Percentiles rank a stretch among this genome's conserved stretches.
These are phyloP conservation scores for Fissipunctia ypsillon DNA, from an alignment of 2,888 invertebrate species.

Conservation along the genomic window DNA sequence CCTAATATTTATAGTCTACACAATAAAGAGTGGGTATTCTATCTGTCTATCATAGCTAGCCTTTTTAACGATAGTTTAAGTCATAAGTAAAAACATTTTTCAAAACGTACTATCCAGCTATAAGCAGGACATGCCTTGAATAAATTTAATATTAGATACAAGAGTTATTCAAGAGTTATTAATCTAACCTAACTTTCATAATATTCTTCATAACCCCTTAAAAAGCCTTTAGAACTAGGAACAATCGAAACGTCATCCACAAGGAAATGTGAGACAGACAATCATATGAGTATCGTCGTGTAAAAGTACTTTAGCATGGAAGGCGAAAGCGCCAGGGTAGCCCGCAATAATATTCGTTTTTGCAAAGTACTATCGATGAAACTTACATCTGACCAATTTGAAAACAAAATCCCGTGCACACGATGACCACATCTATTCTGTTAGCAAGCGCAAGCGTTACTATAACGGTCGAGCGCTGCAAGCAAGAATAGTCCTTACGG, in stretches of 20 bases:
- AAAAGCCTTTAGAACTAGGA: not conserved
- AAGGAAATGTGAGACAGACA: slow-evolving; percentile 28
- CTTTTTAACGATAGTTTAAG: not conserved
- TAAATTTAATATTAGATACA: not conserved
- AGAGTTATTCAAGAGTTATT: not conserved
- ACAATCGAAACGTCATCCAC: slow-evolving; percentile 4
- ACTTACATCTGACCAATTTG: no score
- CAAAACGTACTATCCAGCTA: not conserved
- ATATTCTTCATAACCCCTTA: not conserved
- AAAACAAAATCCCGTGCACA: no score
- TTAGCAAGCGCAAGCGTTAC: no score
- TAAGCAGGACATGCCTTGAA: not conserved
- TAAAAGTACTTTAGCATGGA: slow-evolving; percentile 17
- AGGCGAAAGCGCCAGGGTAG: not conserved
- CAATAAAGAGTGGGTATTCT: no score
- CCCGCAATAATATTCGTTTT: no score
- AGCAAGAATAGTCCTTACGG: no score
- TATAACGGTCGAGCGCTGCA: no score
- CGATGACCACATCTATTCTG: no score
- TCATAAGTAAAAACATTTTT: not conserved
- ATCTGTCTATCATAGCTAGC: not conserved
- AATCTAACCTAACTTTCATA: not conserved
- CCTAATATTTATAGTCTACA: no score
- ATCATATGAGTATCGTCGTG: slow-evolving; percentile 3
- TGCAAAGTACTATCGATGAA: no score